These are phyloP conservation scores for Cetonia aurata DNA, from an alignment of 2,888 invertebrate species.

Conservation along the genomic window DNA sequence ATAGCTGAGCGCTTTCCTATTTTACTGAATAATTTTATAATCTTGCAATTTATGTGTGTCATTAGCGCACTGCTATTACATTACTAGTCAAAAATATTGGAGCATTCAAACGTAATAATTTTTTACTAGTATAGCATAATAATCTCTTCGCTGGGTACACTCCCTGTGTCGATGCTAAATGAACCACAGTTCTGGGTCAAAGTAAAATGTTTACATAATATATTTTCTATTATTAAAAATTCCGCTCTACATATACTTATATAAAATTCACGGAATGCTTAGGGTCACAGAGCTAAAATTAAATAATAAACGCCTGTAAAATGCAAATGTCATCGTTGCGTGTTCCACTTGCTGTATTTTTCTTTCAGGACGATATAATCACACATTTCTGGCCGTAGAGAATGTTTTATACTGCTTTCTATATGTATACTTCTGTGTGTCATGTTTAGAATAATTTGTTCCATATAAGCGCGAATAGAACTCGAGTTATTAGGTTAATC, in stretches of 20 bases:
- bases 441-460: slow-evolving; percentile 8
- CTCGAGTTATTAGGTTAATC: not conserved
- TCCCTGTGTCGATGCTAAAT: no score
- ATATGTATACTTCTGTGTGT: not conserved
- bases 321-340: slow-evolving; percentile 28
- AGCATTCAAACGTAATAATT: no score
- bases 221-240: slow-evolving; percentile 11
- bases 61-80: no score
- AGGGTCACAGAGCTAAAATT: not conserved
- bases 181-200: no score
- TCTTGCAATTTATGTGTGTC: no score
- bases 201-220: not conserved
- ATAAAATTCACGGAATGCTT: not conserved
- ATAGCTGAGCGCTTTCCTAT: no score
- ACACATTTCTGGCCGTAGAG: not conserved
- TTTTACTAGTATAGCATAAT: no score
- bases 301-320: slow-evolving; percentile 25
- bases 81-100: no score
- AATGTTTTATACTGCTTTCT: not conserved
- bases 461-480: not conserved
- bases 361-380: slow-evolving; percentile 17
- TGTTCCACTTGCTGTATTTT: slow-evolving; percentile 5
- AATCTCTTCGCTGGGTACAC: no score
- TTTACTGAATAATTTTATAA: no score
- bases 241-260: not conserved